Percentiles rank a stretch among this genome's conserved stretches.
These are phyloP conservation scores for Pterocles gutturalis DNA, from an alignment of 2,113 vertebrate species.

Conservation along the genomic window DNA sequence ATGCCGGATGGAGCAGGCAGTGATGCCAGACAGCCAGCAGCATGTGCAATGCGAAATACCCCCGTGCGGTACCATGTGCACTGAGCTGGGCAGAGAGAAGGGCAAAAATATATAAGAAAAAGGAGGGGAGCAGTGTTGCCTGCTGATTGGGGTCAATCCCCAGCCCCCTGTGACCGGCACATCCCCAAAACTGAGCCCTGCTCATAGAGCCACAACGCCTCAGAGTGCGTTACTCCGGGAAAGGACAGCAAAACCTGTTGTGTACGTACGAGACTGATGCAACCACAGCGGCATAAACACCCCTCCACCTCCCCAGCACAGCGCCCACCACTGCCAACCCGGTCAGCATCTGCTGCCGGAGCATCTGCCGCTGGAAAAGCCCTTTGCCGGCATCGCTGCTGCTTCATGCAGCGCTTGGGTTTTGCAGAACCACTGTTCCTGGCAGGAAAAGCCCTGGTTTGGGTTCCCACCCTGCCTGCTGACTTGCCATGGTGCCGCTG, in stretches of 20 bases:
- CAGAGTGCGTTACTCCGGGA: rapidly evolving
- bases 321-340: rapidly evolving
- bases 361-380: rapidly evolving
- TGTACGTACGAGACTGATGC: rapidly evolving
- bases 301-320: not conserved
- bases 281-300: not conserved
- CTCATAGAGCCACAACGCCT: not conserved
- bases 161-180: not conserved
- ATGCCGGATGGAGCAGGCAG: not conserved
- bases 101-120: not conserved
- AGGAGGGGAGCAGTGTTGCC: not conserved
- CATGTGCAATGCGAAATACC: rapidly evolving
- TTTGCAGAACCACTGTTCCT: not conserved
- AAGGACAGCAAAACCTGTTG: not conserved
- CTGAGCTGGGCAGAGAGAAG: not conserved
- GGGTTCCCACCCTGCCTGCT: not conserved
- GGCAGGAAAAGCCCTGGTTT: not conserved
- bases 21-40: rapidly evolving
- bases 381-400: not conserved
- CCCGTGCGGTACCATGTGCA: rapidly evolving
- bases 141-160: rapidly evolving
- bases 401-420: rapidly evolving
- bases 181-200: not conserved
- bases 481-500: not conserved
- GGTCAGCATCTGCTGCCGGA: not conserved